Conservation (phyloP, 2,888 invertebrate genomes). For the Macrostomum cliftonense region DNA sequence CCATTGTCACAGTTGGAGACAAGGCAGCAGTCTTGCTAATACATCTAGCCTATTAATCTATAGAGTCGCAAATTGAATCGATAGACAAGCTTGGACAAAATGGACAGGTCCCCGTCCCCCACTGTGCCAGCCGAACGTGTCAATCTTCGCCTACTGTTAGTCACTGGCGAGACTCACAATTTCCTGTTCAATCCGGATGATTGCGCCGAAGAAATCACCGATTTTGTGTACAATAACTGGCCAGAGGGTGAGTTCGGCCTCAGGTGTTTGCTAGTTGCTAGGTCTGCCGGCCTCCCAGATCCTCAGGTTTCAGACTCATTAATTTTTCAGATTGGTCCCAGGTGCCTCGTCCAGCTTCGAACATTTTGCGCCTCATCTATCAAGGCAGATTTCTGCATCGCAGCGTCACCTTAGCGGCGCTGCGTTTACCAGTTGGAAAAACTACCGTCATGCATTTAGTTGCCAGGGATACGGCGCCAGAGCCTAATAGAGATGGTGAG, state of each 20-base stretch:
- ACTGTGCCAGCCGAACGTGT: slow-evolving; percentile 29
- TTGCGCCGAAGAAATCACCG: slow-evolving; percentile 93
- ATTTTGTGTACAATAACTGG: slow-evolving; percentile 97
- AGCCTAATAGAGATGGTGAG: slow-evolving; percentile 55
- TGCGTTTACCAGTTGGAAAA: slow-evolving; percentile 85
- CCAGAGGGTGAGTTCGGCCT: slow-evolving; percentile 59
- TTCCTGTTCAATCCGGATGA: slow-evolving; percentile 88
- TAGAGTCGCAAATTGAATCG: too few relatives aligned
- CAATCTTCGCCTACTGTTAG: slow-evolving; percentile 87
- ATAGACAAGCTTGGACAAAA: too few relatives aligned
- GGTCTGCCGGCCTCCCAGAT: too few relatives aligned
- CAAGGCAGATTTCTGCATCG: slow-evolving; percentile 98
- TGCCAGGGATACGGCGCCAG: slow-evolving; percentile 92
- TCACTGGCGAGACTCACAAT: slow-evolving; percentile 96
- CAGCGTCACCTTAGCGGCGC: slow-evolving; percentile 89
- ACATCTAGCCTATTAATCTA: too few relatives aligned
- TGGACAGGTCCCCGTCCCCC: too few relatives aligned
- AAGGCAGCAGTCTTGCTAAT: too few relatives aligned
- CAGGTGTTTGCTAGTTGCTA: too few relatives aligned
- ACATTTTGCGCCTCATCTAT: slow-evolving; percentile 93
- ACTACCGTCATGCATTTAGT: slow-evolving; percentile 99
- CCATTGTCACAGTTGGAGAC: too few relatives aligned
- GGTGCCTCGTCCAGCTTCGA: slow-evolving; percentile 49
- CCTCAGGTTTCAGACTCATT: slow-evolving; percentile 46
- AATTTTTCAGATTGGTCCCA: slow-evolving; percentile 81